Percentiles rank a stretch among this genome's conserved stretches.
Evolutionary conservation across 2,888 invertebrate species (phyloP).

Genomic region (Anarsia innoxiella): DNA sequence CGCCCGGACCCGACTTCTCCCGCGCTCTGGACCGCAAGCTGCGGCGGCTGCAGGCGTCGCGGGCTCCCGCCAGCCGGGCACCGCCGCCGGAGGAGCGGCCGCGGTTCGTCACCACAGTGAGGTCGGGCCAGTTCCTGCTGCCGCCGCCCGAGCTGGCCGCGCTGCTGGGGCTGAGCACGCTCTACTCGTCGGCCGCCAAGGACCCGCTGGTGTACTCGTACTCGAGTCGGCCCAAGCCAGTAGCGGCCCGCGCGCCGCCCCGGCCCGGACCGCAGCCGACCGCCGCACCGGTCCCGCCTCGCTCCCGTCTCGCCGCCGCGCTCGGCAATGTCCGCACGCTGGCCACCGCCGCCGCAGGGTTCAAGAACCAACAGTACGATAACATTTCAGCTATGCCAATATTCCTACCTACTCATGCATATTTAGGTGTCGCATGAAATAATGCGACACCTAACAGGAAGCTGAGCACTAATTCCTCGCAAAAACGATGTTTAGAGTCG

Average conservation of each 20-base stretch:
- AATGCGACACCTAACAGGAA: too few species aligned
- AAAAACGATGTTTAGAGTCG: too few species aligned
- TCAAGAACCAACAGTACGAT: constrained; percentile 29
- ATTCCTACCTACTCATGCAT: too few species aligned
- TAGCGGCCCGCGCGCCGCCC: constrained; percentile 28
- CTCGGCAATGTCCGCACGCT: constrained; percentile 43
- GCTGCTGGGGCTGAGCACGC: constrained; percentile 74
- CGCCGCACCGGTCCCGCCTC: constrained; percentile 12
- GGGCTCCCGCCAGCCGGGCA: constrained; percentile 6
- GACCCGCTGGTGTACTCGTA: constrained; percentile 77
- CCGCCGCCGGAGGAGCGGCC: constrained; percentile 48
- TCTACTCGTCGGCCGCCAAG: constrained; percentile 44
- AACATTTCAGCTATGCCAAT: too few species aligned
- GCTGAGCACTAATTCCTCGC: too few species aligned
- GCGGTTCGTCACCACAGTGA: constrained; percentile 88
- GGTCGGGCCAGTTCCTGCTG: constrained; percentile 84
- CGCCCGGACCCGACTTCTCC: constrained; percentile 74
- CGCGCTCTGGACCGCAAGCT: constrained; percentile 83
- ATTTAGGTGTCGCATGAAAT: too few species aligned
- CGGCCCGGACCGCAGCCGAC: constrained; percentile 6
- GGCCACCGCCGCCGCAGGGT: constrained; percentile 45
- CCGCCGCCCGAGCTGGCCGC: constrained; percentile 83
- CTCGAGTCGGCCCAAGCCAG: constrained; percentile 77
- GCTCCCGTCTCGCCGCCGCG: constrained; percentile 19
- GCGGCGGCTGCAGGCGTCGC: constrained; percentile 74